phyloP scores from a whole-genome alignment of 1,140 invertebrate genomes.

The Ptiloglossa arizonensis region DNA sequence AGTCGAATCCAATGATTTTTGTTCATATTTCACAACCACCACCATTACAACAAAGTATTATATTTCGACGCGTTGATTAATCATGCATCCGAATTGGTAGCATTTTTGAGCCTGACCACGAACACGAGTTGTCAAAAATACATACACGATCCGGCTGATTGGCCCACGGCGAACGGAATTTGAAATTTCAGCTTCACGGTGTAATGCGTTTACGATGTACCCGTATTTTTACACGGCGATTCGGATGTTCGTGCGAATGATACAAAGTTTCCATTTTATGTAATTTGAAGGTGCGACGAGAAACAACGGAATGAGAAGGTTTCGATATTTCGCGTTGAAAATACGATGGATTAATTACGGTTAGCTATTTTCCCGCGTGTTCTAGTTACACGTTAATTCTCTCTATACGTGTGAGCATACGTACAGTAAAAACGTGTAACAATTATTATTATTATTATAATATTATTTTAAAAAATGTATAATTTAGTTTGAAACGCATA shows the following conservation, averaged over 20 bases:
- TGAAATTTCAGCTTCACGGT: not conserved
- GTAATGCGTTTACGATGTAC: not conserved
- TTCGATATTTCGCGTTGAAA: too few relatives aligned
- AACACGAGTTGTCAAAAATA: not conserved
- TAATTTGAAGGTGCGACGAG: too few relatives aligned
- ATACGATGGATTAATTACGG: too few relatives aligned
- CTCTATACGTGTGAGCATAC: too few relatives aligned
- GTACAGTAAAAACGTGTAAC: too few relatives aligned
- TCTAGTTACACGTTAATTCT: too few relatives aligned
- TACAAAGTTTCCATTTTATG: not conserved
- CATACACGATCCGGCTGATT: not conserved
- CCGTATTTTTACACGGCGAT: not conserved
- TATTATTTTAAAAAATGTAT: too few relatives aligned
- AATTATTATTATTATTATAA: too few relatives aligned
- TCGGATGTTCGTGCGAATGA: not conserved
- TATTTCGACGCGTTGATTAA: not conserved
- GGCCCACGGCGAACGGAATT: not conserved
- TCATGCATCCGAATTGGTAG: not conserved
- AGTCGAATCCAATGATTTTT: conserved; percentile 6
- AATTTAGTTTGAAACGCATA: too few relatives aligned
- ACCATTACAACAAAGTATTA: not conserved
- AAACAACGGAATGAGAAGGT: too few relatives aligned
- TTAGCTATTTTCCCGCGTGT: too few relatives aligned
- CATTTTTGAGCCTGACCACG: not conserved
- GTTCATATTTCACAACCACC: conserved; percentile 6